Base-by-base conservation (phyloP, 2,888 invertebrate genomes). In the Agrochola circellaris region DNA sequence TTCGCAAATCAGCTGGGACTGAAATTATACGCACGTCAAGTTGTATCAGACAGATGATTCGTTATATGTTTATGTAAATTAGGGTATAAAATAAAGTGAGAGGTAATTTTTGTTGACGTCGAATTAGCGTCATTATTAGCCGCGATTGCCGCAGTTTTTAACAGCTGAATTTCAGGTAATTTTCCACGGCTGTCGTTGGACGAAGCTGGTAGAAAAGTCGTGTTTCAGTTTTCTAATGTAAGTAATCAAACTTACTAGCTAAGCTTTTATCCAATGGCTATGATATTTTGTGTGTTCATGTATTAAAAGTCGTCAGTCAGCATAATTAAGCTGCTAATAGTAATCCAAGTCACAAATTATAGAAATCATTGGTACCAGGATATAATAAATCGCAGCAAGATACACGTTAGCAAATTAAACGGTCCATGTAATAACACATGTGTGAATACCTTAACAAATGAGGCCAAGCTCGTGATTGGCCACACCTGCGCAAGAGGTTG, bases 401-500 rank as follows among this genome's bases (percentile, higher is more conserved):
- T 77, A 75, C 42, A 79, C 65, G 77, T 79, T 78, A 76, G 64
- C 71, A 78, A 87, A 84, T 87, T 81, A 86, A 87, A 78, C 79
- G 69, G 76, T 70, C 51, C 77, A 80, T 83, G 84, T 75, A 83
- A 77, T 81, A 86, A 85, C 79, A 75, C 69, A 83, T 86, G 81
- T 84, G 84, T 80, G 81, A 86, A 87, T 85, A 82, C 85, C 86
- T 86, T 88, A 88, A 88, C 85, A 84, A 84, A 81, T 87, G 86
- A 87, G 86, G 89, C 87, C 86, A 81, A 73, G 77, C 84, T 85
- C 91, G 91, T 92, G 90, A 90, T 90, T 88, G 84, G 89, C 90
- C 92, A 92, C 93, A 93, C 93, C 93, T 93, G 89, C 71, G 85
- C 78, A 73, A 86, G 86, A 91, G 88, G 89, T 92, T 88, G 88